phyloP scores from a whole-genome alignment of 1,140 invertebrate species.

The Papilio helenus region DNA sequence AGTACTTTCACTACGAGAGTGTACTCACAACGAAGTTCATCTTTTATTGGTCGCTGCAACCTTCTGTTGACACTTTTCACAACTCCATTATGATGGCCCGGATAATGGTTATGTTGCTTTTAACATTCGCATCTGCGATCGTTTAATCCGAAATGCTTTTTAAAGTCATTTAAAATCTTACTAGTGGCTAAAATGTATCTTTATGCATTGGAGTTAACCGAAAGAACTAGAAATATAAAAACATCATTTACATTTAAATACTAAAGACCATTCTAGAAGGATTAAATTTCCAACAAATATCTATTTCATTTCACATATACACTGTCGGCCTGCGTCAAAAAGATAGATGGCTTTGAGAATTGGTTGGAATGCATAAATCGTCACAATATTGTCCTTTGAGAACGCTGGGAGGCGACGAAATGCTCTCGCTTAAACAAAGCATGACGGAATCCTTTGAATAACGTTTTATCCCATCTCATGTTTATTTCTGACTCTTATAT shows the following conservation, averaged over 20 bases:
- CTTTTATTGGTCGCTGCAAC: slow-evolving; percentile 38
- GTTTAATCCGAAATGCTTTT: slow-evolving; percentile 18
- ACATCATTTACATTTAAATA: neutral
- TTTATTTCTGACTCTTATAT: slow-evolving; percentile 13
- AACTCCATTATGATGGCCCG: slow-evolving; percentile 47
- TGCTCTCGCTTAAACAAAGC: slow-evolving; percentile 39
- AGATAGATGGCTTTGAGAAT: slow-evolving; percentile 59
- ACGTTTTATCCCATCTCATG: slow-evolving; percentile 12
- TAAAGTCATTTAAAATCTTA: slow-evolving; percentile 18
- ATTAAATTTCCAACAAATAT: slow-evolving; percentile 4
- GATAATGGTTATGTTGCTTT: slow-evolving; percentile 43
- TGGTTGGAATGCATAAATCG: slow-evolving; percentile 53
- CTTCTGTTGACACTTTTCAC: slow-evolving; percentile 54
- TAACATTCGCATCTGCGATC: slow-evolving; percentile 44
- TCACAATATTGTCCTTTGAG: slow-evolving; percentile 66
- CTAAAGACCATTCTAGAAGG: neutral
- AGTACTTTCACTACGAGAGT: neutral
- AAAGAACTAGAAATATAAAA: neutral
- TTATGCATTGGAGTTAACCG: neutral
- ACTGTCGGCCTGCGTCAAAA: slow-evolving; percentile 42
- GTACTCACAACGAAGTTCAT: slow-evolving; percentile 31
- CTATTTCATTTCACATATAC: neutral
- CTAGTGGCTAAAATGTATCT: neutral
- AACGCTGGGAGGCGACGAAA: slow-evolving; percentile 44
- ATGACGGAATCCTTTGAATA: slow-evolving; percentile 26